Base-by-base conservation (phyloP, 2,113 vertebrate species). In the Platichthys stellatus region DNA sequence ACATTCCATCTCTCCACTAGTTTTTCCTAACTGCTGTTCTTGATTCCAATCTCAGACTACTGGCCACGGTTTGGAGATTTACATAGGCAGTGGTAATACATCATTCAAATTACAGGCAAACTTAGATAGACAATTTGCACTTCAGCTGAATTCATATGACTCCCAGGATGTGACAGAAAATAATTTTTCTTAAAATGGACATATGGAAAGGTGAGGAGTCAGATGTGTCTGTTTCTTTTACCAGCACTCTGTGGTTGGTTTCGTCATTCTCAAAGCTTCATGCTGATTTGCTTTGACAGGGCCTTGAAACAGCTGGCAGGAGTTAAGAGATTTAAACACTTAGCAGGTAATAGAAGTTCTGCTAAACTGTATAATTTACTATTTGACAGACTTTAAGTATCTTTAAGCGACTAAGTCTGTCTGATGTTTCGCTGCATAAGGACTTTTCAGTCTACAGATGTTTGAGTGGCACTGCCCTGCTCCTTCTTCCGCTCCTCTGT, bases 21-120 rank as follows among this genome's bases (percentile, higher is more conserved):
- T 75, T 88, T 83, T 87, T 67, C 59, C 72, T 60, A 62, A 85
- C 59, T 66, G 76, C 69, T 87, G 63, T 67, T 76, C 58, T 82
- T 90, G 87, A 85, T 85, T 31, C 31, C 45, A 8, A 2, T 43
- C 53, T 76, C 47, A 83, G 71, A 74, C 75, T 45, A 51, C 69
- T 72, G 47, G 76, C 64, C 54, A 23, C 26, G 65, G 66, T 69
- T 58, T 24, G 60, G 13, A 70, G 67, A 74, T 75, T 82, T 78
- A 73, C 66, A 81, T 63, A 26, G 35, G 28, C 51, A 15, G 20
- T n/a, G 57, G 57, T 18, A 14, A 45, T 75, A 68, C 24, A 7
- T 74, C 45, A 76, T 63, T 51, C 24, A 47, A 78, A 61, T 64
- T 61, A 71, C 28, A 51, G 59, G 67, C 23, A 15, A 43, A 63